A percentile compares a stretch with the other conserved stretches of the same genome.
Evolutionary conservation across 2,888 invertebrate species (phyloP).

Genomic region (Hirtodrosophila cameraria): DNA sequence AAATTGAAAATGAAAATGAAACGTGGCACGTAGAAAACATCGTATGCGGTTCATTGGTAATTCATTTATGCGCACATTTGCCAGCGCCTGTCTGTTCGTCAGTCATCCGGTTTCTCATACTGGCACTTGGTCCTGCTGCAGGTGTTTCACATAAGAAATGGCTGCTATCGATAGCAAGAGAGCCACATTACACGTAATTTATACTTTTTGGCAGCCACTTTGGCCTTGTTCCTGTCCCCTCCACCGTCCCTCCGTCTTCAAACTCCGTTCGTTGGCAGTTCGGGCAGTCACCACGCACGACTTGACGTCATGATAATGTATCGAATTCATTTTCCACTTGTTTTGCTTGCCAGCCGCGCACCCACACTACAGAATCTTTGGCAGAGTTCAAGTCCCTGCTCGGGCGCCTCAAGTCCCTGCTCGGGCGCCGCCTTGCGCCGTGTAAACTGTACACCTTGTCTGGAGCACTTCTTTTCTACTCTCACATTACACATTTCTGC

Average conservation of each 20-base stretch:
- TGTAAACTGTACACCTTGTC: too few species aligned
- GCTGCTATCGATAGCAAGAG: conserved; percentile 63
- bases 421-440: conserved; percentile 10
- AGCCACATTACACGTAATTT: conserved; percentile 68
- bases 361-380: conserved; percentile 1
- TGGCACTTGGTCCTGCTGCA: conserved; percentile 45
- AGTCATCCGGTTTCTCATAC: not conserved
- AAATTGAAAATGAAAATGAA: conserved; percentile 79
- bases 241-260: not conserved
- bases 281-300: conserved; percentile 69
- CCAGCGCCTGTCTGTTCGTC: conserved; percentile 22
- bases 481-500: too few species aligned
- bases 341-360: conserved; percentile 66
- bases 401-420: conserved; percentile 8
- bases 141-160: conserved; percentile 78
- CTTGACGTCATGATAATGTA: conserved; percentile 78
- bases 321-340: conserved; percentile 79
- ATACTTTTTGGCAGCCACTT: conserved; percentile 76
- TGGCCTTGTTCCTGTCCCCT: conserved; percentile 20
- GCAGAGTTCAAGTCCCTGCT: conserved; percentile 6
- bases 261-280: not conserved
- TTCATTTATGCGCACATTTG: conserved; percentile 78
- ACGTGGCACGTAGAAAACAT: conserved; percentile 54
- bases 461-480: conserved; percentile 11
- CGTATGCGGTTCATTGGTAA: conserved; percentile 77